phyloP scores from a whole-genome alignment of 2,113 vertebrate species.

The Blennius ocellaris region DNA sequence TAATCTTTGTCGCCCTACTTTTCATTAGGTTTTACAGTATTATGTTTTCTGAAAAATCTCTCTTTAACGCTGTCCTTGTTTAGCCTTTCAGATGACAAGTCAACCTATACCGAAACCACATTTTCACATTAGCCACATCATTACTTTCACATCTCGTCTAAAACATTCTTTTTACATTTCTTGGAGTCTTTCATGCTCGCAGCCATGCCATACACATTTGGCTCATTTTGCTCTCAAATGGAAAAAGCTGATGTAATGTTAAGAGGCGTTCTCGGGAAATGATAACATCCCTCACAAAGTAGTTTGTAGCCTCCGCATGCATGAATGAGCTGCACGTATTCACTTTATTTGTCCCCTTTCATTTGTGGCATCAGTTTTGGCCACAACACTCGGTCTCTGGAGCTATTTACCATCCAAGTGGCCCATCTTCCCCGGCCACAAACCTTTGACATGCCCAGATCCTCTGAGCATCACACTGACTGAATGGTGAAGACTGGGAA shows the following conservation, averaged over 20 bases:
- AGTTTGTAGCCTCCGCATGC: background rate
- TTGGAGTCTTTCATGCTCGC: conserved; percentile 15
- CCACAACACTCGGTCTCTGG: conserved; percentile 4
- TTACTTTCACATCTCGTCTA: conserved; percentile 21
- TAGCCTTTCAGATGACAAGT: conserved; percentile 36
- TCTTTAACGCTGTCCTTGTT: conserved; percentile 11
- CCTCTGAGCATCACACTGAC: conserved; percentile 16
- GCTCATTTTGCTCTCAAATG: conserved; percentile 28
- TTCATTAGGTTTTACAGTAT: conserved; percentile 24
- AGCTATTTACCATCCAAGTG: conserved; percentile 6
- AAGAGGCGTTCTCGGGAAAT: conserved; percentile 21
- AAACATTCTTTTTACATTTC: conserved; percentile 27
- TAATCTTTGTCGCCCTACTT: conserved; percentile 32
- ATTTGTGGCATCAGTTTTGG: conserved; percentile 37
- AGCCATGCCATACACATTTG: conserved; percentile 14
- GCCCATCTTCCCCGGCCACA: conserved; percentile 30
- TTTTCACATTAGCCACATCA: conserved; percentile 26
- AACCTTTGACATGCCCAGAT: conserved; percentile 23
- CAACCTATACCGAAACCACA: background rate
- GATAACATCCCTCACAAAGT: conserved; percentile 21
- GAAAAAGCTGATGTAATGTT: conserved; percentile 42
- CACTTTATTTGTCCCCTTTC: conserved; percentile 12
- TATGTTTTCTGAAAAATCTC: conserved; percentile 26
- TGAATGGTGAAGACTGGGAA: background rate
- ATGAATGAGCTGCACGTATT: conserved; percentile 18